Base-by-base conservation (phyloP, 1,140 invertebrate genomes). In the Agraylea sexmaculata region DNA sequence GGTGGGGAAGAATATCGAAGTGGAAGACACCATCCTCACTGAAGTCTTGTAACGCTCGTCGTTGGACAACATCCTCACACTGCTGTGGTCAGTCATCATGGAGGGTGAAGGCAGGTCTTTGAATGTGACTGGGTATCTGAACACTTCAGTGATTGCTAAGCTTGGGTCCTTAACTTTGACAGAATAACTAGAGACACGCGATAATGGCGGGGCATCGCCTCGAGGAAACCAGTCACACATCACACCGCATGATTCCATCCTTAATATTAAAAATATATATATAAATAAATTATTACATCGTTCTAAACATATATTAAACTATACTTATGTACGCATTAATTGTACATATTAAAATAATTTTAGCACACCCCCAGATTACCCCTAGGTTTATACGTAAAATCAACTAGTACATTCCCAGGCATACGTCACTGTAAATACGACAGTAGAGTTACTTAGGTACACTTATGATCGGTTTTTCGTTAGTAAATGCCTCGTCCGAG, bases 1-100 rank as follows among this genome's bases (percentile, higher is more conserved):
- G 2, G 73, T 62, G 4, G 77, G 78, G 52, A 80, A 81, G 52
- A 71, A 81, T 33, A 74, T 62, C 28, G 55, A 50, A 27, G 58
- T 62, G 25, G 64, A 62, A 0, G 74, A 70, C 11, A 78, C 45
- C 49, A 64, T 69, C 3, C 73, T 62, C 7, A 77, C 59, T 0
- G 71, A 66, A 0, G 69, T 72, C 31, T 66, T 66, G 42, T 71
- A 79, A 39, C 65, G 60, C 4, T 66, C 68, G 45, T 76, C 69
- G 46, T 77, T 77, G 13, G 54, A 67, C 40, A 79, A 51, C 19
- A 65, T 64, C 42, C 71, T 57, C 12, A 66, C 55, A 31, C 70
- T 71, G 36, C 60, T 67, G n/a, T 70, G 58, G 31, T 74, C 68
- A 33, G 66, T 63, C 41, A 53, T 47, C 22, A 53, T 49, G n/a